Evolutionary conservation across 2,888 invertebrate species (phyloP), one percentile per base, ranked within the genome.

Genomic region (Craniophora ligustri): DNA sequence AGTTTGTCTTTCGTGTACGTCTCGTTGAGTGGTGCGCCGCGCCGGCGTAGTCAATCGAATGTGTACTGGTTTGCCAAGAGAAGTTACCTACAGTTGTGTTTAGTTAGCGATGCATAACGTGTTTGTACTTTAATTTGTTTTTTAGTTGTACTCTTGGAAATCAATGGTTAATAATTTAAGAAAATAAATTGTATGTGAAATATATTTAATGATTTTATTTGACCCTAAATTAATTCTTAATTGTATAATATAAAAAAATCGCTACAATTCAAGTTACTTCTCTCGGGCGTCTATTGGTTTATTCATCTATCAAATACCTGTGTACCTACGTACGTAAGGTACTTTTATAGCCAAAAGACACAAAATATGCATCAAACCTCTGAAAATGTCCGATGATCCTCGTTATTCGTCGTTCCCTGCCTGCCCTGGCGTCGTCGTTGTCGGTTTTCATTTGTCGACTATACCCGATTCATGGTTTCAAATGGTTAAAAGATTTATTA

Each of bases 51-150:
- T 92, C 91, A 90, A 84, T 84, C 79, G 86, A 87, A 84, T 84
- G 86, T 88, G 87, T 85, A 88, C 83, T 86, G 91, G 90, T 91
- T 92, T 92, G 92, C 92, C 92, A 91, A 91, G 92, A 92, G 91
- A 91, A 92, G 93, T 93, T 93, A 93, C 93, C 93, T 91, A 91
- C 91, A 92, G 89, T 92, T 92, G 91, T 91, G 91, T 92, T 92
- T 88, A 92, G 88, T 91, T 93, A 92, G 91, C 88, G 84, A 91
- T 91, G 89, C 92, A 92, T 92, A 93, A 92, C 92, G 92, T 93
- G 92, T 93, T 92, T 93, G 92, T 93, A 92, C 92, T 92, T 92
- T 92, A 93, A 92, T 92, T 93, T 93, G 93, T 92, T 92, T 92
- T 93, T 92, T 93, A 92, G 92, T 92, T 93, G 87, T 93, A 92